Base-by-base conservation (phyloP, 1,140 invertebrate genomes). In the Drosophila kurseongensis region DNA sequence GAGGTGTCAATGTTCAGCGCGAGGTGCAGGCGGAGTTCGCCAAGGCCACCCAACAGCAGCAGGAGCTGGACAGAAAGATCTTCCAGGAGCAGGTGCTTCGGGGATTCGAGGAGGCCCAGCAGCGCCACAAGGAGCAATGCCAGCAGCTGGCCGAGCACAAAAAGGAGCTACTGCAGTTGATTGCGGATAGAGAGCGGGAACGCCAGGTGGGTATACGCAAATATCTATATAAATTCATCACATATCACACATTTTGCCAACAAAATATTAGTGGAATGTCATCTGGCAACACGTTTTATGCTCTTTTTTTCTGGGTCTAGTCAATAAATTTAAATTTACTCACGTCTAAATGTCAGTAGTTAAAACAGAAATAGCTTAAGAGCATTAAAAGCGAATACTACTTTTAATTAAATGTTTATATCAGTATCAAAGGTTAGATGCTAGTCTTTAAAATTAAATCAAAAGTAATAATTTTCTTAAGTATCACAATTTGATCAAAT, bases 1-100 rank as follows among this genome's bases (percentile, higher is more conserved):
- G 78, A 0, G 80, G 76, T 23, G 61, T 91, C 8, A 86, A 85
- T 9, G 72, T 80, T 0, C 91, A 92, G 65, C 58, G 81, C 0
- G 52, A 82, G 29, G 71, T 92, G 36, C 91, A 91, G 45, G 59
- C 61, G 14, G 75, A 88, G n/a, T 80, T 88, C 1, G 78, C 80
- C 29, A 72, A 75, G 36, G 75, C 68, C 3, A 38, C 51, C 9
- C 50, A 63, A 41, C 18, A 75, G 23, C 77, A 91, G 52, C 59
- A 59, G 13, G 32, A 55, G 1, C 71, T 59, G 51, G 83, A 91
- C 29, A 76, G 54, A 5, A 58, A 65, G 27, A 52, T 74, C 32
- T 83, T 82, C 44, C 58, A 86, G 18, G 73, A 75, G 12, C 88
- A 91, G 55, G 84, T 82, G 38, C 40, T 77, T 23, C 59, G 54